Percentiles rank a stretch among this genome's conserved stretches.
Conservation (phyloP, 2,113 vertebrate genomes). For the Zapus hudsonius region DNA sequence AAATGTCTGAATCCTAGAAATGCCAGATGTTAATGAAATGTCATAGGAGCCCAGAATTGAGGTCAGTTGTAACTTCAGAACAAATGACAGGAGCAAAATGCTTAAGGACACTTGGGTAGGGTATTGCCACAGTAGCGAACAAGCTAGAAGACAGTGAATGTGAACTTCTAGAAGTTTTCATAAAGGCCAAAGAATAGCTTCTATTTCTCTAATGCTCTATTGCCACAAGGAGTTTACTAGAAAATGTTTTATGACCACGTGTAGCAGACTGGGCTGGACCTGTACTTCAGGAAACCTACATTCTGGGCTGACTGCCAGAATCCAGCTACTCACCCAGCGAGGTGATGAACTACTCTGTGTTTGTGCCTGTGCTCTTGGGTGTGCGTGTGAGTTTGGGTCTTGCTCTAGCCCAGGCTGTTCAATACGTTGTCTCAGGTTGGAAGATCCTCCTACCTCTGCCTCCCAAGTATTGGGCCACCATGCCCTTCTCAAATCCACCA, state of each 20-base stretch:
- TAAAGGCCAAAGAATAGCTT: neutral
- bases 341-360: neutral
- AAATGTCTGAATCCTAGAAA: slow-evolving; percentile 24
- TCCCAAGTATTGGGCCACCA: no score
- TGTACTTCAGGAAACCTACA: neutral
- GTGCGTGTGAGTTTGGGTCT: no score
- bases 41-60: neutral
- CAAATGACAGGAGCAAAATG: slow-evolving; percentile 1
- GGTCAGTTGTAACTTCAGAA: slow-evolving; percentile 25
- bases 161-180: slow-evolving; percentile 22
- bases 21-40: neutral
- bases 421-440: no score
- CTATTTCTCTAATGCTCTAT: neutral
- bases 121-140: neutral
- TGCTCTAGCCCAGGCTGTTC: no score
- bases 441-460: no score
- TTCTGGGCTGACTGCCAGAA: neutral
- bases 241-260: neutral
- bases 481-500: no score
- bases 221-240: neutral
- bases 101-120: neutral
- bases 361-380: neutral
- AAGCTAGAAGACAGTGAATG: neutral
- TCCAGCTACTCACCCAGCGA: neutral
- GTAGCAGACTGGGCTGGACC: neutral